Evolutionary conservation across 2,797 vertebrate genomes (phyloP).

Genomic region (Thripadectes ignobilis): DNA sequence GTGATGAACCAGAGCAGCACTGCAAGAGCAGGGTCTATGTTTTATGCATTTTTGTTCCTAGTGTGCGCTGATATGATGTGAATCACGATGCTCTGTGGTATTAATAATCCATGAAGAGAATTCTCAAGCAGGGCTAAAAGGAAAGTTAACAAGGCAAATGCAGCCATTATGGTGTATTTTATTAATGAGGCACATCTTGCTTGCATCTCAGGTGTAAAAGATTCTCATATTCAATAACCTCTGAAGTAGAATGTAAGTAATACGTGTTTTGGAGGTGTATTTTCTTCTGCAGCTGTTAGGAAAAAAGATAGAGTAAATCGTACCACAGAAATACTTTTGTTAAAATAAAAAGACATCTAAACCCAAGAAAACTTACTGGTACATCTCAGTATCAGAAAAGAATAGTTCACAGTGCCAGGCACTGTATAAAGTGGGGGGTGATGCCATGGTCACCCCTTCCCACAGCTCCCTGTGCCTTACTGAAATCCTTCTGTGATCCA

Average conservation of each 20-base stretch:
- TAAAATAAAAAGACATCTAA: neutral
- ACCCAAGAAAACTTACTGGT: neutral
- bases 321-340: neutral
- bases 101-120: constrained; percentile 51
- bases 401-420: neutral
- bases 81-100: neutral
- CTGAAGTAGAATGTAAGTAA: neutral
- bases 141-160: constrained; percentile 40
- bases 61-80: constrained; percentile 4
- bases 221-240: neutral
- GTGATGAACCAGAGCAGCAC: neutral
- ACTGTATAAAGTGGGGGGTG: fast-evolving
- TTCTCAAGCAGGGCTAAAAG: constrained; percentile 14
- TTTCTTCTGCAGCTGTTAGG: neutral
- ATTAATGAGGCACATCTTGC: constrained; percentile 36
- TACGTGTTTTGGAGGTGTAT: neutral
- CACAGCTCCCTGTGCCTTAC: neutral
- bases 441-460: neutral
- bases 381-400: neutral
- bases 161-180: constrained; percentile 32
- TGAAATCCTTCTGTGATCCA: neutral
- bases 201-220: constrained; percentile 14
- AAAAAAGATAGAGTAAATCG: neutral
- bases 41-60: constrained; percentile 48
- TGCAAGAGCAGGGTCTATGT: neutral